phyloP scores from a whole-genome alignment of 2,888 invertebrate genomes.

The Muschampia plurimacula region DNA sequence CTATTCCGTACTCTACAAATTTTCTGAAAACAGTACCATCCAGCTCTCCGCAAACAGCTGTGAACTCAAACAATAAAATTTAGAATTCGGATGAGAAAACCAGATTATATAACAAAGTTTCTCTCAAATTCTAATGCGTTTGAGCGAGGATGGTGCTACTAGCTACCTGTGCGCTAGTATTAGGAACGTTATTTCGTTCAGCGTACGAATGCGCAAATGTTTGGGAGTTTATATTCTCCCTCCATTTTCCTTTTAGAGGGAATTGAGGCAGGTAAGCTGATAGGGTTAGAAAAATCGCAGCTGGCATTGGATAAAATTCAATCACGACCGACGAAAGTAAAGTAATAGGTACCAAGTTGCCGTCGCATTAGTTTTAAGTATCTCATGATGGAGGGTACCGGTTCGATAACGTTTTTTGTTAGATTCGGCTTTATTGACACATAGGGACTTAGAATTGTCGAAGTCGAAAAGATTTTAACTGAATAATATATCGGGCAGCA shows the following conservation, averaged over 20 bases:
- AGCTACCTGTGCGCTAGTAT: constrained; percentile 31
- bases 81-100: constrained; percentile 29
- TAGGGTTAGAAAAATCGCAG: constrained; percentile 44
- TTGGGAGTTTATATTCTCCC: constrained; percentile 44
- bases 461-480: background rate
- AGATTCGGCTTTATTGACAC: background rate
- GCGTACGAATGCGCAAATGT: constrained; percentile 46
- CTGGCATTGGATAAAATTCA: constrained; percentile 36
- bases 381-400: background rate
- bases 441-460: background rate
- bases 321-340: constrained; percentile 23
- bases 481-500: background rate
- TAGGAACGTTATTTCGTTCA: constrained; percentile 49
- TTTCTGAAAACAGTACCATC: background rate
- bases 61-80: constrained; percentile 33
- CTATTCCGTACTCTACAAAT: background rate
- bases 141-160: constrained; percentile 21
- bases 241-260: constrained; percentile 45
- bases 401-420: background rate
- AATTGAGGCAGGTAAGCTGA: constrained; percentile 39
- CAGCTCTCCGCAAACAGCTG: constrained; percentile 19
- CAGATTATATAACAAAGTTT: constrained; percentile 36
- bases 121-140: constrained; percentile 37
- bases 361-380: constrained; percentile 14
- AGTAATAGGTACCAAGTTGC: constrained; percentile 9